phyloP scores from a whole-genome alignment of 1,140 invertebrate species.

The Drosophila simulans region DNA sequence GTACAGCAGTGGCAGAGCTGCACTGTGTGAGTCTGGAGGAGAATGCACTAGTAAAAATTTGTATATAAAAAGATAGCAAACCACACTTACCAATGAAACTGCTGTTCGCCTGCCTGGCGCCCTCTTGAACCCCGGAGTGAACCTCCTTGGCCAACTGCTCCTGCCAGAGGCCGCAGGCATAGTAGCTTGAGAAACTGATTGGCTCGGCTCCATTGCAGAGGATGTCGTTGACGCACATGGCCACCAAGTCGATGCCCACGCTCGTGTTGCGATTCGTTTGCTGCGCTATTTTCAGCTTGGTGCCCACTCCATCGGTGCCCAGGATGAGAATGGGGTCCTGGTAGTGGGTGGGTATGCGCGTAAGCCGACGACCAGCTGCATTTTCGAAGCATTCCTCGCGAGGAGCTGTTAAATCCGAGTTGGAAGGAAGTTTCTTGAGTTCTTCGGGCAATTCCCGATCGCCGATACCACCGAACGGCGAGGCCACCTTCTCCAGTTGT shows the following conservation, averaged over 20 bases:
- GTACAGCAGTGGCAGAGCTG: constrained; percentile 98
- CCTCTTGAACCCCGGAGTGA: constrained; percentile 92
- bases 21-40: constrained; percentile 93
- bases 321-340: constrained; percentile 95
- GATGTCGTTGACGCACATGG: constrained; percentile 99
- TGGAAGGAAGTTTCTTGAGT: constrained; percentile 8
- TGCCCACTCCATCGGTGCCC: constrained; percentile 98
- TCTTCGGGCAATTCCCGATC: constrained; percentile 18
- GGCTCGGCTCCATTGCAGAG: constrained; percentile 97
- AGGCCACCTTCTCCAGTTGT: constrained; percentile 42
- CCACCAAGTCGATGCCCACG: constrained; percentile 97
- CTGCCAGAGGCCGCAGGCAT: constrained; percentile 93
- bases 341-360: constrained; percentile 84
- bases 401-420: neutral
- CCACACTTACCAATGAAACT: constrained; percentile 91
- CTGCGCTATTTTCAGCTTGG: constrained; percentile 97
- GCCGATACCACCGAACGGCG: constrained; percentile 52
- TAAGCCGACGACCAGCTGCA: constrained; percentile 57
- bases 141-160: constrained; percentile 90
- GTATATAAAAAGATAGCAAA: neutral
- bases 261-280: constrained; percentile 90
- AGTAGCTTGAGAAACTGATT: constrained; percentile 98
- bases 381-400: constrained; percentile 58
- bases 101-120: constrained; percentile 93
- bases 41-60: neutral